Conservation (phyloP, 2,888 invertebrate species). For the Euspilapteryx auroguttella region DNA sequence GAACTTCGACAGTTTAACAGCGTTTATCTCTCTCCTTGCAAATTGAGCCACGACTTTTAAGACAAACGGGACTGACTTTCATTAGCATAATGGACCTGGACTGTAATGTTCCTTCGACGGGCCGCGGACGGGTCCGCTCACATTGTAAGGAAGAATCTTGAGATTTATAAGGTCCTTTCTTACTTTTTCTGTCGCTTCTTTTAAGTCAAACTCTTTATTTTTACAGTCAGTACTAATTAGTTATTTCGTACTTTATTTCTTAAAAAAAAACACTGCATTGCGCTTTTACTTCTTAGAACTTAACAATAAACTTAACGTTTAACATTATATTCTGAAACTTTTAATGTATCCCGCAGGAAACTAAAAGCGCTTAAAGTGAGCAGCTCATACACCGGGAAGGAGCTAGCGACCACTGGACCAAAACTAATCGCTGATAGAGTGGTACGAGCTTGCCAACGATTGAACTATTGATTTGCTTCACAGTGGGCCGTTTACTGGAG, state of each 20-base stretch:
- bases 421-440: slow-evolving; percentile 57
- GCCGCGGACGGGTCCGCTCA: slow-evolving; percentile 11
- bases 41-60: slow-evolving; percentile 61
- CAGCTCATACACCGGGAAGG: no score
- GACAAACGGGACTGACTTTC: slow-evolving; percentile 59
- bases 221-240: no score
- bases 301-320: no score
- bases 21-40: slow-evolving; percentile 62
- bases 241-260: no score
- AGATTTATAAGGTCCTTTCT: slow-evolving; percentile 1
- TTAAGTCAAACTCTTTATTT: no score
- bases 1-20: slow-evolving; percentile 62
- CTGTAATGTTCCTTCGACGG: slow-evolving; percentile 34
- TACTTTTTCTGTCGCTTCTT: no score
- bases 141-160: slow-evolving; percentile 13
- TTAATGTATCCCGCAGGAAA: no score
- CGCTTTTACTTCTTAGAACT: no score
- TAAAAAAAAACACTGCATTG: no score
- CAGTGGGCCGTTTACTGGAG: no score
- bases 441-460: slow-evolving; percentile 44
- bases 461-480: slow-evolving; percentile 46
- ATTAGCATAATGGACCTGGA: slow-evolving; percentile 6
- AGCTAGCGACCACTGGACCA: slow-evolving; percentile 43
- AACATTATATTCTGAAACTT: no score
- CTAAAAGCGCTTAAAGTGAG: no score